Evolutionary conservation across 2,113 vertebrate species (phyloP).

Genomic region (Origma solitaria): DNA sequence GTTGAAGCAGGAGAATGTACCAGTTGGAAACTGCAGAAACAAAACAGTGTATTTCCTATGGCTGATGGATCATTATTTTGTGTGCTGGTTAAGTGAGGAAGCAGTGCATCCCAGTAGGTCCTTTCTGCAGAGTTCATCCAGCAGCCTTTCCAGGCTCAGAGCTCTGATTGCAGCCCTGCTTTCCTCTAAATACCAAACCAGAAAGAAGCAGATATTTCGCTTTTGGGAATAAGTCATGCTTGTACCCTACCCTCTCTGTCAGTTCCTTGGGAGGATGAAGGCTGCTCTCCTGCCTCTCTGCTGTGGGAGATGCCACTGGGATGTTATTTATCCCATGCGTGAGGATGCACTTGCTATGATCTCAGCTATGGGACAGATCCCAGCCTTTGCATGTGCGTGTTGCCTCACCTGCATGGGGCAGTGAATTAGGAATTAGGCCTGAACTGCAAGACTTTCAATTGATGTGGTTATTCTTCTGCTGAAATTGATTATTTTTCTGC

Average conservation of each 20-base stretch:
- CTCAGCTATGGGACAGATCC: background rate
- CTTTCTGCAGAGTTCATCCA: background rate
- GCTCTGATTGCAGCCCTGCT: background rate
- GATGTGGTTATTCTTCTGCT: background rate
- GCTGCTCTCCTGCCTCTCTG: background rate
- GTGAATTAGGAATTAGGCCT: background rate
- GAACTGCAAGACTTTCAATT: background rate
- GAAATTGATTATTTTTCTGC: background rate
- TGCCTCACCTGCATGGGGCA: background rate
- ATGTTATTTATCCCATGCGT: rapidly evolving
- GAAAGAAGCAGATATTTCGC: background rate
- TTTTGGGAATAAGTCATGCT: background rate
- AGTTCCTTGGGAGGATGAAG: background rate
- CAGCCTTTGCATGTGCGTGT: background rate
- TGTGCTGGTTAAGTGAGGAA: background rate
- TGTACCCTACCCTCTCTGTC: background rate
- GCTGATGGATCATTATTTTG: background rate
- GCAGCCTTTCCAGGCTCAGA: background rate
- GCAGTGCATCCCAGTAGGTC: background rate
- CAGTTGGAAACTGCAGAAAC: background rate
- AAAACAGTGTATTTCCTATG: background rate
- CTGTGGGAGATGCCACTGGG: background rate
- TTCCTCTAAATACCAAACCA: background rate
- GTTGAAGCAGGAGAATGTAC: background rate
- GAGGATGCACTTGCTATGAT: background rate